Evolutionary conservation across 2,797 vertebrate genomes (phyloP), one percentile per base, ranked within the genome.

Genomic region (Gastrophryne carolinensis): DNA sequence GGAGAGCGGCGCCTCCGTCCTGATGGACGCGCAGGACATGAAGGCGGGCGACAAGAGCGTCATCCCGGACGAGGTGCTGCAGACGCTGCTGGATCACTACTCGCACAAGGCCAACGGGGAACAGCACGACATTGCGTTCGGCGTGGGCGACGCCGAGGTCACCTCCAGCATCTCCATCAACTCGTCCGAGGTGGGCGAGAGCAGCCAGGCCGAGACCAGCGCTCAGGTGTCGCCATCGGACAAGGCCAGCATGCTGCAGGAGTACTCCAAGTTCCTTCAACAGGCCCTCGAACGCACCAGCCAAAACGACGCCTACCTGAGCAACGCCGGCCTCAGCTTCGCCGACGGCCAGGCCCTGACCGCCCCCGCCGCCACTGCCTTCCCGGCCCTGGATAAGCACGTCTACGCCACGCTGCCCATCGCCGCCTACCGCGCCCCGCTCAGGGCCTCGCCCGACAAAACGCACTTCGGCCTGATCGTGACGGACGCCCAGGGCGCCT

Each of bases 281-380:
- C 98, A 99, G 90, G 98, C 98, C 12, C 89, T 99, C 89, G 98
- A 99, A 89, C 93, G 98, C 91, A 99, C 97, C 89, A 99, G 98
- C 91, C 97, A 99, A 93, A 99, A 99, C 69, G 98, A 99, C 91
- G 95, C 94, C 89, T 99, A 98, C 92, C 93, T 99, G 87, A 98
- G 94, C 85, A 98, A 92, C 90, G 93, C 95, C 63, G 96, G 95
- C 92, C 96, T 99, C 90, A 96, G 95, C 83, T 91, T 98, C 92
- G 94, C 96, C 83, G 98, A 99, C 86, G 95, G 91, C 89, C 93
- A 93, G 84, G 93, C 93, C 74, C 92, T 98, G 80, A 89, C 95
- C 12, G 93, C 92, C 62, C 95, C 97, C 80, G 92, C 95, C 81
- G 89, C 97, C 80, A 92, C 95, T 81, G 89, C 97, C 83, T 98